Conservation (phyloP, 2,888 invertebrate species). For the Adelphocoris suturalis region DNA sequence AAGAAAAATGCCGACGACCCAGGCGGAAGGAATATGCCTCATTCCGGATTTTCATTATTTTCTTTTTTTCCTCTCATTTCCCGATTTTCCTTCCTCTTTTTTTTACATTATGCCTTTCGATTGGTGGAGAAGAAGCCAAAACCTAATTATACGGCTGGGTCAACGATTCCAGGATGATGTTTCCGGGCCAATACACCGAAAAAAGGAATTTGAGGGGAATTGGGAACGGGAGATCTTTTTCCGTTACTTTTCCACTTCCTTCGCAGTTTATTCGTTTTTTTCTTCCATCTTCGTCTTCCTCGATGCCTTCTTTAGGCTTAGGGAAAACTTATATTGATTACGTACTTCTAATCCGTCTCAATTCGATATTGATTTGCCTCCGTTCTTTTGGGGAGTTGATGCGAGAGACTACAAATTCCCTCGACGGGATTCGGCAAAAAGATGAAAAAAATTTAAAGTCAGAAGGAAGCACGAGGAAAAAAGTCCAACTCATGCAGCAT, state of each 20-base stretch:
- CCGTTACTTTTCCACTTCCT: conserved; percentile 54
- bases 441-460: not conserved
- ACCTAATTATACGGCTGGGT: conserved; percentile 59
- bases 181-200: conserved; percentile 53
- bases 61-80: not conserved
- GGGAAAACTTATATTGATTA: conserved; percentile 23
- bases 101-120: not conserved
- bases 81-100: not conserved
- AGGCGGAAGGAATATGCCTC: not conserved
- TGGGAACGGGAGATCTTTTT: not conserved
- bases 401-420: not conserved
- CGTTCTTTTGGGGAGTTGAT: not conserved
- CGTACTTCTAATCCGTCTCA: not conserved
- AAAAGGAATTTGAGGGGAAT: not conserved
- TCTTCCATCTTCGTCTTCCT: not conserved
- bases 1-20: not conserved
- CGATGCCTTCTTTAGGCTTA: not conserved
- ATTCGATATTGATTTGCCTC: not conserved
- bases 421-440: not conserved
- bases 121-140: not conserved
- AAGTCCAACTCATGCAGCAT: too few species aligned
- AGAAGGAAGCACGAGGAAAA: too few species aligned
- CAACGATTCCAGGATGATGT: conserved; percentile 56
- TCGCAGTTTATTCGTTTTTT: not conserved
- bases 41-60: conserved; percentile 17